Evolutionary conservation across 2,888 invertebrate genomes (phyloP), one percentile per base, ranked within the genome.

Genomic region (Carabus problematicus): DNA sequence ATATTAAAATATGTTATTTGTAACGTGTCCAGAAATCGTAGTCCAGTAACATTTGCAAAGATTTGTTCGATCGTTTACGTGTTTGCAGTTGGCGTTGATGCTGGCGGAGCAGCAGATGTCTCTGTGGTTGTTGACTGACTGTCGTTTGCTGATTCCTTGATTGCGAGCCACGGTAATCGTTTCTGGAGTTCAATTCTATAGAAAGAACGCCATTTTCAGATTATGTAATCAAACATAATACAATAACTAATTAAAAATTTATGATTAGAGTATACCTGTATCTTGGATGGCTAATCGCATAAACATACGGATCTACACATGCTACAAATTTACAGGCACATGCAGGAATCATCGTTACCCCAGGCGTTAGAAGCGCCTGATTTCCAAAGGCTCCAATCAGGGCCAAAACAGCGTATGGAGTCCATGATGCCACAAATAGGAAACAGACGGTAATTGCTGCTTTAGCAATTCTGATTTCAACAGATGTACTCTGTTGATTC

Each of bases 241-340:
- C 42, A 60, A 60, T 60, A 45, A 42, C n/a, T n/a, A n/a, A n/a
- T n/a, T n/a, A n/a, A 29, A 29, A 6, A 2, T 6, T 56, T 39
- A 11, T 9, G 14, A 39, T 19, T 56, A n/a, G 39, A 40, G 16
- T 47, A 55, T 79, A 90, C 91, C 94, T 88, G 84, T 92, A 92
- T 83, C 87, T 91, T 4, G 95, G 95, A 85, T 96, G 96, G 78
- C 93, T 95, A 74, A 94, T 93, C 3, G 94, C 94, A 76, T 94
- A 95, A 1, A 94, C 90, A 84, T 94, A 94, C 0, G 96, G 96
- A 82, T 96, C 95, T 77, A 95, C 88, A 81, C 95, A 95, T 0
- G 96, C 95, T 0, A 95, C 95, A 63, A 90, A 84, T 84, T 96
- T 96, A 77, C 94, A 94, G 41, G 93, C 87, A 72, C 92, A 88